Base-by-base conservation (phyloP, 2,797 vertebrate species). In the Lithobates sylvaticus region DNA sequence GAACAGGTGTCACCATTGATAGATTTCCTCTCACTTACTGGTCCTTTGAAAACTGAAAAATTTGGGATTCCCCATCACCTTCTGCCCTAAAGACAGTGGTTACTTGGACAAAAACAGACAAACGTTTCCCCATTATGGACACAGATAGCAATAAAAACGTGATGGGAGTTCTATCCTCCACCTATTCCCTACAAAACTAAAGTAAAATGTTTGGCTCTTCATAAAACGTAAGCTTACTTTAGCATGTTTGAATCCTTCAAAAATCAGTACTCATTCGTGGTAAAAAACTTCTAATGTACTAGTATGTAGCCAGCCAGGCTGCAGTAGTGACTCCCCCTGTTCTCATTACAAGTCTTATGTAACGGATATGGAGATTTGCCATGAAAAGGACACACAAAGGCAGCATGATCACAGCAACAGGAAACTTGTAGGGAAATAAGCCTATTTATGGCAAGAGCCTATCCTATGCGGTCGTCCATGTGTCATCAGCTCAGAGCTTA, bases 371-470 rank as follows among this genome's bases (percentile, higher is more conserved):
- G 85, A 86, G 85, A 82, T 71, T 77, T 86, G 85, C 79, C 85
- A 86, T 77, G 78, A 86, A 81, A 81, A 76, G 78, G 72, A 86
- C 84, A 81, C 84, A 86, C 65, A 50, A 65, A 76, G 58, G 67
- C 85, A 64, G 61, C 85, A 77, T 72, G 79, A 81, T 73, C 78
- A 86, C 74, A 82, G 72, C 79, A 86, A 77, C 79, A 86, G 78
- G 78, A 86, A 86, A 82, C 78, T 13, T 79, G 73, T 71, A 86
- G 73, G 85, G 78, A 82, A 86, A 86, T 77, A 85, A 86, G 85
- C 78, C 85, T 86, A 86, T 86, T 86, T 82, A 81, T 86, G 78
- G 79, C 80, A 75, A 77, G 42, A 73, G 75, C 61, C 84, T 76
- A 81, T 78, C 69, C 81, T 84, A 50, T 84, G 86, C 36, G 44